Conservation (phyloP, 92 coral and sea anemone genomes). For the Phenganax stokvisi region DNA sequence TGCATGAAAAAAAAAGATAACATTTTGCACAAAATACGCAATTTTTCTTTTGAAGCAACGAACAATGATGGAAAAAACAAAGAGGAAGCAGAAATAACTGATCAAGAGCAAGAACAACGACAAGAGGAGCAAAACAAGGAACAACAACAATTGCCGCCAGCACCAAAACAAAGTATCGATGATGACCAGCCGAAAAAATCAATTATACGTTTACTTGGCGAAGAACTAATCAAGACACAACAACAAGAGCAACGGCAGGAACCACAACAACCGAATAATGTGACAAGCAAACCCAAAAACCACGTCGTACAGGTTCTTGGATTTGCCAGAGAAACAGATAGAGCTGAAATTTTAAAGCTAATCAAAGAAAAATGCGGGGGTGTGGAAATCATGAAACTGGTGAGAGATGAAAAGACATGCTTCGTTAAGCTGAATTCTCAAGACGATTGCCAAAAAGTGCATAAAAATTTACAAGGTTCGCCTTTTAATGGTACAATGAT, state of each 20-base stretch:
- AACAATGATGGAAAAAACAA: not conserved
- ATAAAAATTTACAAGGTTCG: not conserved
- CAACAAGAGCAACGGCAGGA: slow-evolving; percentile 1
- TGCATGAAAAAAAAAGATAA: not conserved
- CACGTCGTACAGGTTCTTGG: not conserved
- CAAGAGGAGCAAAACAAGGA: not conserved
- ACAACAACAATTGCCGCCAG: not conserved
- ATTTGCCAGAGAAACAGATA: not conserved
- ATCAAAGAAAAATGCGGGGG: slow-evolving; percentile 2
- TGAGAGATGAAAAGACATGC: not conserved
- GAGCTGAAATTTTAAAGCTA: not conserved
- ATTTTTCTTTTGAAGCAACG: not conserved
- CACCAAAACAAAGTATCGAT: not conserved
- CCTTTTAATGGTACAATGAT: not conserved
- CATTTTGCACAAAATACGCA: not conserved
- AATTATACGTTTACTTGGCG: not conserved
- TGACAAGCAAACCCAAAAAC: not conserved
- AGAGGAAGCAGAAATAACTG: not conserved
- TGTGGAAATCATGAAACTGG: slow-evolving; percentile 8
- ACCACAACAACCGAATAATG: slow-evolving; percentile 10
- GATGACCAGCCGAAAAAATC: not conserved
- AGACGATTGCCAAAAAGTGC: slow-evolving; percentile 13
- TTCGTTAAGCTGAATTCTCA: not conserved
- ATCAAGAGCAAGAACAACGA: not conserved
- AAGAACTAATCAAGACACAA: not conserved